These are phyloP conservation scores for Pampusana beccarii DNA, from an alignment of 2,113 vertebrate genomes.

Conservation along the genomic window DNA sequence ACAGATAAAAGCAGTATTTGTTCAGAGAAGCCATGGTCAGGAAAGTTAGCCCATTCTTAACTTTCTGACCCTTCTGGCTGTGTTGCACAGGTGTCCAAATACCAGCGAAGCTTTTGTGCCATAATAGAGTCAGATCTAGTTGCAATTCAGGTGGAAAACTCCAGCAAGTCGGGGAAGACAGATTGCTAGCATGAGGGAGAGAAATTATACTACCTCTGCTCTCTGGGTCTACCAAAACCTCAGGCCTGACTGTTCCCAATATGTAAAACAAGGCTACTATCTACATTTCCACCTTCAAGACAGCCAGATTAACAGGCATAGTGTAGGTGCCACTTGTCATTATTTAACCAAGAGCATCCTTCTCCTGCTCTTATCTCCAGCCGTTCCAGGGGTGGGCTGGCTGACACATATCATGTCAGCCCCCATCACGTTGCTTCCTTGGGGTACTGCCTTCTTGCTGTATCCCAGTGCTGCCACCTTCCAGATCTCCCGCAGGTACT, in stretches of 20 bases:
- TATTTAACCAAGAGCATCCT: neutral
- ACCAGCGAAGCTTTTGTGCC: neutral
- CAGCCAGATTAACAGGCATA: neutral
- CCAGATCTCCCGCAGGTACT: neutral
- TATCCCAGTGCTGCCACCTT: neutral
- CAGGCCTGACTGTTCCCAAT: fast-evolving
- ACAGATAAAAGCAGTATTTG: neutral
- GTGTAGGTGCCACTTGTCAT: neutral
- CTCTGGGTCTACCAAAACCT: neutral
- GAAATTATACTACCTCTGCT: neutral
- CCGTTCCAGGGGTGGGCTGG: neutral
- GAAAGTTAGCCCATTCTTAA: neutral
- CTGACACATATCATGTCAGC: neutral
- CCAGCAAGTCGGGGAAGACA: neutral
- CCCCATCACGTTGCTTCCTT: neutral
- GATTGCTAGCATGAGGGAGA: neutral
- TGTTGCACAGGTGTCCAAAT: neutral
- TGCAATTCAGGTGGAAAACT: neutral
- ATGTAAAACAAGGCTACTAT: neutral
- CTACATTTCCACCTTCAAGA: neutral
- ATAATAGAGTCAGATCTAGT: neutral
- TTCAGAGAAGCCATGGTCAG: neutral
- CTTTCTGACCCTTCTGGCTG: neutral
- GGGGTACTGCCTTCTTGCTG: neutral
- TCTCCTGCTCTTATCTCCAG: neutral